Evolutionary conservation across 2,888 invertebrate genomes (phyloP).

Genomic region (Lordiphosa andalusiaca): DNA sequence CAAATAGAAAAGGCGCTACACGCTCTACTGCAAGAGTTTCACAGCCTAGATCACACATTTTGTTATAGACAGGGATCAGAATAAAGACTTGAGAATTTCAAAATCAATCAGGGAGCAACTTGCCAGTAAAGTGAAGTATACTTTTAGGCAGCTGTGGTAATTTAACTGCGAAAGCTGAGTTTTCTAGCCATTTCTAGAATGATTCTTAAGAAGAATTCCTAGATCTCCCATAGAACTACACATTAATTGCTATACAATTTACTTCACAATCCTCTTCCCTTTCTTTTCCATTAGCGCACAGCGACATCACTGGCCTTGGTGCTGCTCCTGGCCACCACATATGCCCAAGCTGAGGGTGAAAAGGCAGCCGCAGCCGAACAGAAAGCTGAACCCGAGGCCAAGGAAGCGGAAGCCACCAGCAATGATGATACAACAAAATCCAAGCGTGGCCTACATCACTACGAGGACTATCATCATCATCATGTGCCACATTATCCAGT

Average conservation of each 20-base stretch:
- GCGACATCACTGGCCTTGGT: constrained; percentile 82
- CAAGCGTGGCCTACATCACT: constrained; percentile 86
- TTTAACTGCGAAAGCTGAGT: no score
- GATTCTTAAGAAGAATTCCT: no score
- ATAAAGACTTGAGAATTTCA: no score
- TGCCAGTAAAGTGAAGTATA: no score
- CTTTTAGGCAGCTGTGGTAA: no score
- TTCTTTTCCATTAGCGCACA: constrained; percentile 67
- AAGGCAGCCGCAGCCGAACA: constrained; percentile 81
- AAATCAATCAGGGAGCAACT: no score
- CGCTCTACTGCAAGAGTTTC: no score
- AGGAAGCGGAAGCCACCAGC: constrained; percentile 71
- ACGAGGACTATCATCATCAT: constrained; percentile 80
- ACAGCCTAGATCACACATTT: no score
- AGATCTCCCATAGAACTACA: neutral
- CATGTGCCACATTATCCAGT: constrained; percentile 75
- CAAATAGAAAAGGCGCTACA: no score
- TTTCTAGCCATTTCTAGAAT: no score
- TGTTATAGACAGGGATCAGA: no score
- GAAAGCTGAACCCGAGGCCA: constrained; percentile 77
- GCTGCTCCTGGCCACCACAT: constrained; percentile 81
- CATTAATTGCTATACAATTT: neutral
- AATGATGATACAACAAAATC: constrained; percentile 86
- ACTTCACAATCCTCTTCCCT: neutral
- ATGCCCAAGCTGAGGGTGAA: constrained; percentile 82